Percentiles rank a stretch among this genome's conserved stretches.
phyloP scores from a whole-genome alignment of 2,797 vertebrate species.

The Simalia tracyae region DNA sequence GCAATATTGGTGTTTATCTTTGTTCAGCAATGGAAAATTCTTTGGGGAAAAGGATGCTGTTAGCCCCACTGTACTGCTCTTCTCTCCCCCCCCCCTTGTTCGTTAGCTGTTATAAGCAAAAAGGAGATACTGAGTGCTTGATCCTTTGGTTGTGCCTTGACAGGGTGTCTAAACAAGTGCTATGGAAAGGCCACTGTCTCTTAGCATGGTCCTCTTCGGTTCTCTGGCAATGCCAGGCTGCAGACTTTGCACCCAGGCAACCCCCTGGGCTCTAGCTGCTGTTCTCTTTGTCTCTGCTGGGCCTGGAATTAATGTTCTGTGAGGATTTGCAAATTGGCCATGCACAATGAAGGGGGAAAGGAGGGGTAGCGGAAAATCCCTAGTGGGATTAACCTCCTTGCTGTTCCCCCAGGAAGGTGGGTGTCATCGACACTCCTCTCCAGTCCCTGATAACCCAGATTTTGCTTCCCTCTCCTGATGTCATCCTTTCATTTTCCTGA shows the following conservation, averaged over 20 bases:
- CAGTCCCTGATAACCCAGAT: background rate
- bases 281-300: conserved; percentile 31
- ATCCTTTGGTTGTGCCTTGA: background rate
- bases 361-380: background rate
- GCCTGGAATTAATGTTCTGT: conserved; percentile 29
- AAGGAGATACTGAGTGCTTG: background rate
- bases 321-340: conserved; percentile 17
- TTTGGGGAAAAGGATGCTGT: background rate
- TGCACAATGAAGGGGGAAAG: background rate
- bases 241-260: background rate
- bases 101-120: background rate
- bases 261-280: background rate
- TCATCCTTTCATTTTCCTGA: background rate
- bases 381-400: background rate
- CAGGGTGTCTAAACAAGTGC: background rate
- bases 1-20: conserved; percentile 7
- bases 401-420: background rate
- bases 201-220: background rate
- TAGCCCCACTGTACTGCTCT: background rate
- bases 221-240: background rate
- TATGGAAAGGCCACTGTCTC: background rate
- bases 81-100: background rate
- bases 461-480: background rate
- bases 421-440: background rate
- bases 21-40: background rate